These are phyloP conservation scores for Polypterus senegalus DNA, from an alignment of 2,113 vertebrate genomes.

Conservation along the genomic window DNA sequence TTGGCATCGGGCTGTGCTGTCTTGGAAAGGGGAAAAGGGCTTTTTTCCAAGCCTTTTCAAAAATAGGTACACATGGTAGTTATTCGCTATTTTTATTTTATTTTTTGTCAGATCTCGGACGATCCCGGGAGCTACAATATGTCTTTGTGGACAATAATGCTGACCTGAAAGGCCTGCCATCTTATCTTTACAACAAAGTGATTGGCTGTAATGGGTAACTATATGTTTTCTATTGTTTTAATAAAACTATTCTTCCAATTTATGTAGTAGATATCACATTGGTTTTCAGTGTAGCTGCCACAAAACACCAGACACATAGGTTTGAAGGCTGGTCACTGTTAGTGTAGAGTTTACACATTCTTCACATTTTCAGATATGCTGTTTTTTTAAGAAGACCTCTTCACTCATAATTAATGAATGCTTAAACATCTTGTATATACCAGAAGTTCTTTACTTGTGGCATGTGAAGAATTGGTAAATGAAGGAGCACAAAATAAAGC, in stretches of 20 bases:
- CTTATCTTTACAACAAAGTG: constrained; percentile 74
- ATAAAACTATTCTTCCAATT: background rate
- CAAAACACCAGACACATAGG: too few relatives aligned
- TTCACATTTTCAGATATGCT: background rate
- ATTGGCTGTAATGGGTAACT: constrained; percentile 36
- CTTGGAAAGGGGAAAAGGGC: too few relatives aligned
- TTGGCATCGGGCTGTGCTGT: background rate
- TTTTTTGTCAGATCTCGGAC: constrained; percentile 77
- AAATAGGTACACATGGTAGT: too few relatives aligned
- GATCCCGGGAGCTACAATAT: constrained; percentile 78
- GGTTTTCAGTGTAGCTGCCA: background rate
- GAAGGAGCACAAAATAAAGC: too few relatives aligned
- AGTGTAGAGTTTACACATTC: constrained; percentile 1
- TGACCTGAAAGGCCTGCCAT: constrained; percentile 68
- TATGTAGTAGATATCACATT: background rate
- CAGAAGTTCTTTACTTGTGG: too few relatives aligned
- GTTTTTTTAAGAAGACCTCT: background rate
- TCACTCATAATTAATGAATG: too few relatives aligned
- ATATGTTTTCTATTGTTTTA: background rate
- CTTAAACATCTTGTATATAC: too few relatives aligned
- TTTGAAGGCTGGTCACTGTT: background rate
- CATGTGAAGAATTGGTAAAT: too few relatives aligned
- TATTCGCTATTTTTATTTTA: background rate
- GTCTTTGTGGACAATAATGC: constrained; percentile 83
- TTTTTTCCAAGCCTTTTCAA: too few relatives aligned